Conservation (phyloP, 2,797 vertebrate species). For the Pangasius larnaudii region DNA sequence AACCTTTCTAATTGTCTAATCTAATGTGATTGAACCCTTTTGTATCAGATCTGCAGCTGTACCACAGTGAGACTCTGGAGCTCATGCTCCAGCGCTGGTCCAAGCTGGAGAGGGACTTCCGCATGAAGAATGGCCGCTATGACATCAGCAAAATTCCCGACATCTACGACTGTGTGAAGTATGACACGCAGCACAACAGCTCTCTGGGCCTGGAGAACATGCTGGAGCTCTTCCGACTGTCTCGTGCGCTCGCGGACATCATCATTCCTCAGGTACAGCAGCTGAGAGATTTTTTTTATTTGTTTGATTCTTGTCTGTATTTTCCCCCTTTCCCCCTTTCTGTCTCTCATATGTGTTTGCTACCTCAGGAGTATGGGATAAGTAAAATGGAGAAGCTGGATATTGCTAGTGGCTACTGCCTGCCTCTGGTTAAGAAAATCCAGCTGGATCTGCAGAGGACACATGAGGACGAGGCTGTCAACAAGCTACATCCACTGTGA, state of each 20-base stretch:
- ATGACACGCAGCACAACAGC: slow-evolving; percentile 86
- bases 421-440: slow-evolving; percentile 88
- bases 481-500: slow-evolving; percentile 91
- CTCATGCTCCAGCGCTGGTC: slow-evolving; percentile 90
- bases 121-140: slow-evolving; percentile 84
- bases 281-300: neutral
- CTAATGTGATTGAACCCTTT: neutral
- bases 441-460: slow-evolving; percentile 89
- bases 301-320: slow-evolving; percentile 9
- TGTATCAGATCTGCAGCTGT: slow-evolving; percentile 81
- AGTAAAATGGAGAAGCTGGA: slow-evolving; percentile 87
- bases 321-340: neutral
- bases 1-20: neutral
- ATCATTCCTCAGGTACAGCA: slow-evolving; percentile 86
- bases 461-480: slow-evolving; percentile 90
- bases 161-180: slow-evolving; percentile 90
- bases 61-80: slow-evolving; percentile 87
- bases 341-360: slow-evolving; percentile 17
- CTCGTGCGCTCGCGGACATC: slow-evolving; percentile 84
- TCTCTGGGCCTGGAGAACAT: slow-evolving; percentile 81
- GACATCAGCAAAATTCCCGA: slow-evolving; percentile 92
- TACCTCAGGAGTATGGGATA: slow-evolving; percentile 85
- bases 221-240: slow-evolving; percentile 82
- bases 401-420: slow-evolving; percentile 88
- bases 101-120: slow-evolving; percentile 86